Base-by-base conservation (phyloP, 2,113 vertebrate species). In the Anhinga rufa region DNA sequence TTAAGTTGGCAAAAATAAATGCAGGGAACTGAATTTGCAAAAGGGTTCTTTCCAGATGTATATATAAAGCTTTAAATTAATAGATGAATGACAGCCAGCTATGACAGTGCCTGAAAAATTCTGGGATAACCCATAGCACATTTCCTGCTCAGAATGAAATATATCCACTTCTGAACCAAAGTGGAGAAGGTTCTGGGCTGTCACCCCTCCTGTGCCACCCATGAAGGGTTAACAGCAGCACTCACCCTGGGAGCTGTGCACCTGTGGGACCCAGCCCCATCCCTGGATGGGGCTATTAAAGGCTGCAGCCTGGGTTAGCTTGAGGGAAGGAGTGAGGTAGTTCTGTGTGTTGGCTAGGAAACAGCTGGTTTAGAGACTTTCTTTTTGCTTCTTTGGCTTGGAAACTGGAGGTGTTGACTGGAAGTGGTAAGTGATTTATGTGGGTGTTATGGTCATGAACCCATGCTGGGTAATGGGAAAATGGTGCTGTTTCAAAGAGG, bases 331-430 rank as follows among this genome's bases (percentile, higher is more conserved):
- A 25, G 28, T 4, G 8, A 40, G 12, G 14, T 1, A 11, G 1
- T 3, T 36, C 4, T n/a, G 3, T 10, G 5, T 3, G 5, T 3
- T 48, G 9, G 17, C 1, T 6, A 22, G 21, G n/a, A 49, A 61
- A 46, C 3, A 18, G 34, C 8, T n/a, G 36, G 16, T 46, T 66
- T 40, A 28, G 17, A 58, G 40, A 3, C 7, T 88, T 83, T 24
- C 3, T 9, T 62, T 46, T 8, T 32, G 14, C 11, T 88, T 17
- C 22, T 86, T 62, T 74, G 49, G 13, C 42, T 57, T 60, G 8
- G 69, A 60, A 78, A 32, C n/a, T 9, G 17, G 31, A 61, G 34
- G 8, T 1, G 2, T 9, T 77, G 11, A 19, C 34, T 80, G 17
- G 29, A 84, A 75, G 29, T 10, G 51, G 55, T 69, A 76, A 93